phyloP scores from a whole-genome alignment of 1,140 invertebrate species.

The Drosophila bocqueti region DNA sequence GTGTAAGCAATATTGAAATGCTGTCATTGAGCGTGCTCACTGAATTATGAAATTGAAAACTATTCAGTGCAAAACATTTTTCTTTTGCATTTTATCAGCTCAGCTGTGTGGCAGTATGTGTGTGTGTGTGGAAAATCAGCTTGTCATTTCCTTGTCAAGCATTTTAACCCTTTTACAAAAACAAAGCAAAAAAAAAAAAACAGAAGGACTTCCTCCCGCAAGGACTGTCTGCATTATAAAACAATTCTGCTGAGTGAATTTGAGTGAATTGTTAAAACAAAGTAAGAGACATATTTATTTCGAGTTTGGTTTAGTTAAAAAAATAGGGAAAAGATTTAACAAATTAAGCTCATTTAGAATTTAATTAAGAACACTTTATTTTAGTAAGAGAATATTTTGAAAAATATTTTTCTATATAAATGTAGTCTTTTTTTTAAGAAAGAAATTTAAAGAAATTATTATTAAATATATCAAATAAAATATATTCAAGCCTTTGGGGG shows the following conservation, averaged over 20 bases:
- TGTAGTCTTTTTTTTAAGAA: neutral
- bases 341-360: neutral
- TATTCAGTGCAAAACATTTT: conserved; percentile 76
- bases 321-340: neutral
- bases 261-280: conserved; percentile 7
- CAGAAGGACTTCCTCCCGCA: neutral
- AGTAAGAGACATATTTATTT: neutral
- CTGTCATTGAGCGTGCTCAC: conserved; percentile 81
- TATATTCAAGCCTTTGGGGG: neutral
- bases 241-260: neutral
- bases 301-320: too few species aligned
- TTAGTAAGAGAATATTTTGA: neutral
- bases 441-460: neutral
- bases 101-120: conserved; percentile 12
- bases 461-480: neutral
- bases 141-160: conserved; percentile 31
- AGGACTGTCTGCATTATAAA: neutral
- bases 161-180: conserved; percentile 20
- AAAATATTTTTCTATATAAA: neutral
- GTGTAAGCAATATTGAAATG: conserved; percentile 77
- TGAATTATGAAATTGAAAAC: conserved; percentile 85
- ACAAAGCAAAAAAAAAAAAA: neutral
- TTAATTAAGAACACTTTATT: neutral
- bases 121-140: conserved; percentile 49
- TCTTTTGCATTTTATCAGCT: conserved; percentile 72